A percentile compares a stretch with the other conserved stretches of the same genome.
These are phyloP conservation scores for Sinopyrophorus schimmeli DNA, from an alignment of 2,888 invertebrate genomes.

Conservation along the genomic window DNA sequence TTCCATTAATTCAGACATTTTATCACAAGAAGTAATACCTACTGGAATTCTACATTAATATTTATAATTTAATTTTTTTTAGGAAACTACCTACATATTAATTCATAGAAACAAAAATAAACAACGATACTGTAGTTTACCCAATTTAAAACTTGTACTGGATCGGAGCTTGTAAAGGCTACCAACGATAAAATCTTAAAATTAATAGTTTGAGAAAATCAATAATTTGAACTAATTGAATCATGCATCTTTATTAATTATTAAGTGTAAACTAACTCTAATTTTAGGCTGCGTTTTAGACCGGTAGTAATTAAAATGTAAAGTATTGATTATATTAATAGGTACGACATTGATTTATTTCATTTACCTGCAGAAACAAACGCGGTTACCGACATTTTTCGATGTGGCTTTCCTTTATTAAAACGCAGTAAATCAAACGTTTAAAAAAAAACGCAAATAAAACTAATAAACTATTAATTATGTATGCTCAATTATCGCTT, in stretches of 20 bases:
- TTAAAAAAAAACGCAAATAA: background rate
- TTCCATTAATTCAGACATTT: no score
- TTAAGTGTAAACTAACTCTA: slow-evolving; percentile 12
- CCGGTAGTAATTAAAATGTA: slow-evolving; percentile 15
- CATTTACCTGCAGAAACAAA: background rate
- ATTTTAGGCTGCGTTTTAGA: slow-evolving; percentile 6
- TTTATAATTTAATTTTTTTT: no score
- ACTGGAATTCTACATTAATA: no score
- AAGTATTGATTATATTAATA: slow-evolving; percentile 15
- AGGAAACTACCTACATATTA: no score
- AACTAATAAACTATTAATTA: slow-evolving; percentile 1
- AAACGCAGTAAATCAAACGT: no score
- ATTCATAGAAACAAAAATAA: no score
- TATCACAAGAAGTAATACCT: no score
- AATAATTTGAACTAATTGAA: slow-evolving; percentile 21
- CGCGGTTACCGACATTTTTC: background rate
- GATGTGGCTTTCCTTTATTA: no score
- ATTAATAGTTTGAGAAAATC: slow-evolving; percentile 20
- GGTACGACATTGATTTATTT: slow-evolving; percentile 11
- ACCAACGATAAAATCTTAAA: slow-evolving; percentile 5
- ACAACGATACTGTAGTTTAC: no score
- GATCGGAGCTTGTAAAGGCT: background rate
- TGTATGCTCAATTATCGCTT: no score
- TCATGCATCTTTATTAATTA: slow-evolving; percentile 5
- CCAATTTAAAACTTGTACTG: no score